Conservation (phyloP, 1,140 invertebrate species). For the Nilaparvata lugens region DNA sequence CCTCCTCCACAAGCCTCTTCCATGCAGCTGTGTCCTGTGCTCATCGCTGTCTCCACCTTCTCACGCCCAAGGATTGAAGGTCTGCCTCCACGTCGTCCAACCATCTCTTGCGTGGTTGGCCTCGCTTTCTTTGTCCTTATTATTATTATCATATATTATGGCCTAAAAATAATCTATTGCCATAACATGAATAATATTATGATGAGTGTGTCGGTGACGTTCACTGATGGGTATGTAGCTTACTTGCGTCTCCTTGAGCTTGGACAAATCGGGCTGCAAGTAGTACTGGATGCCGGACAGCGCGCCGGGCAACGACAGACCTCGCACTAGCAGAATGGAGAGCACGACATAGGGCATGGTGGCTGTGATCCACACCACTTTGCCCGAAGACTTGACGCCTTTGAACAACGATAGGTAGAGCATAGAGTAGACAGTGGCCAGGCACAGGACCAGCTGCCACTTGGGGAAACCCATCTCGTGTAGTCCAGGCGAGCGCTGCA, state of each 20-base stretch:
- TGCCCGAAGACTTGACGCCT: constrained; percentile 80
- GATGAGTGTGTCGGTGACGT: no score
- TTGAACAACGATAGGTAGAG: constrained; percentile 74
- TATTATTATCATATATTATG: no score
- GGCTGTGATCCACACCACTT: constrained; percentile 74
- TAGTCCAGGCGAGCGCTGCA: constrained; percentile 60
- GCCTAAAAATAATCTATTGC: no score
- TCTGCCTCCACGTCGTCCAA: no score
- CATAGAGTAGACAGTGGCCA: constrained; percentile 62
- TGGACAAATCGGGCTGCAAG: constrained; percentile 66
- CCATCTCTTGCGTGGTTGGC: no score
- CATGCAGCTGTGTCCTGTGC: no score
- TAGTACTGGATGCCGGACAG: constrained; percentile 75
- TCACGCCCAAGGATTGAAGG: no score
- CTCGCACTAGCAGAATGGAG: constrained; percentile 57
- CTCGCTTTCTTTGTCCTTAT: no score
- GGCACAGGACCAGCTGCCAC: constrained; percentile 59
- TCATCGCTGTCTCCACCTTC: no score
- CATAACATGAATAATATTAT: no score
- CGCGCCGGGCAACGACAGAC: constrained; percentile 66
- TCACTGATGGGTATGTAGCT: no score
- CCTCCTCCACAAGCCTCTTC: no score
- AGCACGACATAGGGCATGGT: constrained; percentile 71
- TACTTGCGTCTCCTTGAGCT: constrained; percentile 59
- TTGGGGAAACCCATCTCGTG: constrained; percentile 61